Conservation (phyloP, 2,797 vertebrate genomes). For the Cynopterus sphinx region DNA sequence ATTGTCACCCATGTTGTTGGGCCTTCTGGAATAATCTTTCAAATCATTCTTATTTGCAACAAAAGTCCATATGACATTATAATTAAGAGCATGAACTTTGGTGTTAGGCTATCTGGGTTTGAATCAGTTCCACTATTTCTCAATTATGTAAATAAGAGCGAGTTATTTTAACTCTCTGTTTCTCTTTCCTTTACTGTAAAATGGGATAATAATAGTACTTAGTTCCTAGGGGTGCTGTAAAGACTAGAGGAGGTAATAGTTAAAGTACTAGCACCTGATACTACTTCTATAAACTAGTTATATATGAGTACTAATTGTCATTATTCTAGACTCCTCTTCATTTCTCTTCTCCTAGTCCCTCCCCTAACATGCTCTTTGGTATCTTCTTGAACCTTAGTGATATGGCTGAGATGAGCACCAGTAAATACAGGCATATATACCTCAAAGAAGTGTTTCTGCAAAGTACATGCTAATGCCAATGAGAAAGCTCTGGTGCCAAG, state of each 20-base stretch:
- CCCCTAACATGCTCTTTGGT: neutral
- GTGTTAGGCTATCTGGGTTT: neutral
- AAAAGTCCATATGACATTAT: neutral
- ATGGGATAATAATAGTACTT: neutral
- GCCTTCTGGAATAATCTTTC: neutral
- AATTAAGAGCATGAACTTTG: neutral
- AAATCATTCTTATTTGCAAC: neutral
- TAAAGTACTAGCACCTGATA: neutral
- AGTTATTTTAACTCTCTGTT: neutral
- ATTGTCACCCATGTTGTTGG: neutral
- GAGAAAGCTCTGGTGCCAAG: neutral
- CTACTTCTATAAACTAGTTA: neutral
- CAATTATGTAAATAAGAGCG: neutral
- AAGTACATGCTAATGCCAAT: neutral
- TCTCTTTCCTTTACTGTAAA: neutral
- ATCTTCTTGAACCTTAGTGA: neutral
- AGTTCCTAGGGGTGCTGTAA: neutral
- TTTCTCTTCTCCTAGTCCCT: fast-evolving
- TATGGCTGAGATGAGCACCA: neutral
- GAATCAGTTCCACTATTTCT: neutral
- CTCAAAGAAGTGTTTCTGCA: neutral
- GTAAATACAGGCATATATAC: neutral
- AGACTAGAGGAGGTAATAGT: neutral
- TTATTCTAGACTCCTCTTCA: neutral
- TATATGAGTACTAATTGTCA: neutral